Evolutionary conservation across 2,797 vertebrate genomes (phyloP), one percentile per base, ranked within the genome.

Genomic region (Helarctos malayanus): DNA sequence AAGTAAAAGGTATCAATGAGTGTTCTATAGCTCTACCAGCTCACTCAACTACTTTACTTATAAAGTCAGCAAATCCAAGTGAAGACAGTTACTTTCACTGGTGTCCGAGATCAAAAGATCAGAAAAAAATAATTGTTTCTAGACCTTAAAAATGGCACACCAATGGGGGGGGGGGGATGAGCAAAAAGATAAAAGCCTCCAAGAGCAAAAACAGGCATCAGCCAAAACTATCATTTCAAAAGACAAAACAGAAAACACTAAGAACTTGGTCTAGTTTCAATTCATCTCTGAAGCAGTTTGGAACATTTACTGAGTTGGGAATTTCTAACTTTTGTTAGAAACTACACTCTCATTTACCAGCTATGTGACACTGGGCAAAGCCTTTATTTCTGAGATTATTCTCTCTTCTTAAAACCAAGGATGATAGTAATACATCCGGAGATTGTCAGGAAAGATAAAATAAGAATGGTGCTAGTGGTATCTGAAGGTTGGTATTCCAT

Each of bases 71-170:
- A 93, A 94, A 83, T 35, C 5, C 38, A 79, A 47, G 25, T 11
- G 41, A 59, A 57, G 49, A 69, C 11, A 63, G 19, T 69, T 69
- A 82, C 32, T 68, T 63, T 71, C 25, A 63, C 61, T 65, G 16
- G 71, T 13, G 41, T 12, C 29, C 54, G 65, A 56, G 25, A 49
- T 78, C 38, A 76, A 5, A 32, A 85, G 29, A 81, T 27, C 16
- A 95, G 61, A 86, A 90, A 93, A 86, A 81, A 94, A 91, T 15
- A 65, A 90, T 35, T 59, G 15, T 69, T 82, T 83, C 75, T 80
- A 85, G 57, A 90, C 6, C 21, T 95, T 56, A 88, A 52, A 29
- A 56, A n/a, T 54, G 59, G 54, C 10, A 41, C 14, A 84, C 10
- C 16, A 56, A 19, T 65, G 47, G 11, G 32, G n/a, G 18, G 16